These are phyloP conservation scores for Palythoa caribaeorum DNA, from an alignment of 92 coral and sea anemone species.

Conservation along the genomic window DNA sequence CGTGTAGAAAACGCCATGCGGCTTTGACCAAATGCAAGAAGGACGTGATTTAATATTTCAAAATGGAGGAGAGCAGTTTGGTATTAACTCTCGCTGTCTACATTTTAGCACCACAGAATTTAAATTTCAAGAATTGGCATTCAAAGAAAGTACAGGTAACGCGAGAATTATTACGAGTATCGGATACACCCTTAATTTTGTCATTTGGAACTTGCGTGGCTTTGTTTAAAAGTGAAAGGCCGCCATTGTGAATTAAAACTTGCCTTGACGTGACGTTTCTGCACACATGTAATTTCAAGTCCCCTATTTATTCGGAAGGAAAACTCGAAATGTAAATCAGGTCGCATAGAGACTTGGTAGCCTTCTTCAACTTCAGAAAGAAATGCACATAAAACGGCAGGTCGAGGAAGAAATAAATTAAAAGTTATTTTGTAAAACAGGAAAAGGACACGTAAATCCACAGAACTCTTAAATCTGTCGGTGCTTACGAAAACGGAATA, in stretches of 20 bases:
- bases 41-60: not conserved
- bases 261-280: not conserved
- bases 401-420: slow-evolving; percentile 23
- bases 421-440: slow-evolving; percentile 5
- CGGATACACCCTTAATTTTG: slow-evolving; percentile 9
- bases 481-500: slow-evolving; percentile 23
- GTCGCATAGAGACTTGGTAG: not conserved
- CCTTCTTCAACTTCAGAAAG: not conserved
- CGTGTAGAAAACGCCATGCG: slow-evolving; percentile 46
- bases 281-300: not conserved
- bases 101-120: slow-evolving; percentile 3
- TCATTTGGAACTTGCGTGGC: slow-evolving; percentile 1
- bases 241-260: not conserved
- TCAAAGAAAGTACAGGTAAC: slow-evolving; percentile 27
- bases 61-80: not conserved
- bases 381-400: not conserved
- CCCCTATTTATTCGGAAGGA: not conserved
- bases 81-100: not conserved
- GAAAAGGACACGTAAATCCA: slow-evolving; percentile 12
- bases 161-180: slow-evolving; percentile 7
- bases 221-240: not conserved
- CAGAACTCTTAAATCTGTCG: not conserved
- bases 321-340: not conserved
- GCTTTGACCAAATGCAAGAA: not conserved
- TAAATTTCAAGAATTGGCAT: slow-evolving; percentile 20